A percentile compares a stretch with the other conserved stretches of the same genome.
phyloP scores from a whole-genome alignment of 1,140 invertebrate species.

The Drosophila repletoides region DNA sequence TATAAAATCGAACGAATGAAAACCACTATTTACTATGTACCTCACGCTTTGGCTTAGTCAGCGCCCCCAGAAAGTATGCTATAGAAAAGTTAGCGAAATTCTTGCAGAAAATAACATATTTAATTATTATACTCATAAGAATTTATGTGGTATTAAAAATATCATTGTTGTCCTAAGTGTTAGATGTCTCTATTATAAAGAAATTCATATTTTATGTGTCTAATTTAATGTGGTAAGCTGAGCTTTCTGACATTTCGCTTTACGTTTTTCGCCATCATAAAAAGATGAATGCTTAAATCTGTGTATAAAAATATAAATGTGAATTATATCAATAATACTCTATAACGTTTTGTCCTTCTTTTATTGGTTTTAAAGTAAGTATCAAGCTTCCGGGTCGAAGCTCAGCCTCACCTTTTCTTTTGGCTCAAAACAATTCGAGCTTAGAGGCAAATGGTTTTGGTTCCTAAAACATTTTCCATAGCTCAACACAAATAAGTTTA shows the following conservation, averaged over 20 bases:
- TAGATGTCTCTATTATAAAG: slow-evolving; percentile 36
- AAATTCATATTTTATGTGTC: neutral
- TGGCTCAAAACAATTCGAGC: no score
- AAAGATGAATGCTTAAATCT: slow-evolving; percentile 63
- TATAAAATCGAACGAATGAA: neutral
- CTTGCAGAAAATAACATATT: slow-evolving; percentile 10
- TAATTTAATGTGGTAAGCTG: slow-evolving; percentile 35
- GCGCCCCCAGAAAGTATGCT: slow-evolving; percentile 8
- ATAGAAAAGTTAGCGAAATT: neutral
- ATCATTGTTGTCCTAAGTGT: slow-evolving; percentile 78
- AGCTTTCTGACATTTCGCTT: slow-evolving; percentile 45
- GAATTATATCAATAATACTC: slow-evolving; percentile 5
- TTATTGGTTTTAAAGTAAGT: no score
- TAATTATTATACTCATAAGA: slow-evolving; percentile 43
- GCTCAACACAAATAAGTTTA: no score
- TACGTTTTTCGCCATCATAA: slow-evolving; percentile 22
- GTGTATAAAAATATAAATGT: slow-evolving; percentile 55
- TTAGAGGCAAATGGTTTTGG: no score
- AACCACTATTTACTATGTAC: slow-evolving; percentile 3
- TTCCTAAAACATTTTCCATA: no score
- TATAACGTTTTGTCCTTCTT: no score
- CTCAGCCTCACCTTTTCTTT: no score
- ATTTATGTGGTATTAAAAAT: slow-evolving; percentile 78
- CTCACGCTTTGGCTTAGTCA: neutral
- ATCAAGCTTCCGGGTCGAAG: no score